Conservation (phyloP, 2,888 invertebrate genomes). For the Augiades crinisus region DNA sequence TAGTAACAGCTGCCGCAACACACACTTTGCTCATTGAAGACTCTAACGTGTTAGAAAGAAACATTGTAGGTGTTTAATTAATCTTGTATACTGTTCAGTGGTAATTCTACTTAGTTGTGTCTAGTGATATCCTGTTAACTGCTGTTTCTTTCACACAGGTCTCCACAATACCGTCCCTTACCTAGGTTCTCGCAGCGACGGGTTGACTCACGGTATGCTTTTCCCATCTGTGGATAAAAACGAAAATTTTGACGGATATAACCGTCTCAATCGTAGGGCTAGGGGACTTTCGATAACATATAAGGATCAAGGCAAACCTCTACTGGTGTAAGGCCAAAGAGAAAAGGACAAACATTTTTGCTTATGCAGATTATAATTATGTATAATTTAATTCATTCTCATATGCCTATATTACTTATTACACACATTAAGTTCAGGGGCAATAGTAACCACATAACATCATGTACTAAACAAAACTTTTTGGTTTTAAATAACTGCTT, state of each 20-base stretch:
- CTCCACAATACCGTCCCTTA: conserved; percentile 50
- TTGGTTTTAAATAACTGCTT: too few relatives aligned
- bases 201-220: conserved; percentile 54
- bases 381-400: too few relatives aligned
- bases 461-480: too few relatives aligned
- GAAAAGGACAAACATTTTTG: neutral
- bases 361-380: too few relatives aligned
- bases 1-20: neutral
- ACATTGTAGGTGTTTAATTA: conserved; percentile 13
- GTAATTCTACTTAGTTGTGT: neutral
- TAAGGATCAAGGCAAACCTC: neutral
- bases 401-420: too few relatives aligned
- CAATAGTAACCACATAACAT: too few relatives aligned
- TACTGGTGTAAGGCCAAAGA: neutral
- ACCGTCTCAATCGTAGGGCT: conserved; percentile 60
- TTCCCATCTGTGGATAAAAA: conserved; percentile 77
- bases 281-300: conserved; percentile 17
- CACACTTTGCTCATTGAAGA: neutral
- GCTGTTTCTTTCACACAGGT: conserved; percentile 35
- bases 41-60: conserved; percentile 9
- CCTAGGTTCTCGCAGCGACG: conserved; percentile 54
- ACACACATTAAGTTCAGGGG: too few relatives aligned
- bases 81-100: conserved; percentile 22
- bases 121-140: conserved; percentile 25
- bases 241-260: conserved; percentile 76